Conservation (phyloP, 2,113 vertebrate genomes). For the Siphamia tubifer region DNA sequence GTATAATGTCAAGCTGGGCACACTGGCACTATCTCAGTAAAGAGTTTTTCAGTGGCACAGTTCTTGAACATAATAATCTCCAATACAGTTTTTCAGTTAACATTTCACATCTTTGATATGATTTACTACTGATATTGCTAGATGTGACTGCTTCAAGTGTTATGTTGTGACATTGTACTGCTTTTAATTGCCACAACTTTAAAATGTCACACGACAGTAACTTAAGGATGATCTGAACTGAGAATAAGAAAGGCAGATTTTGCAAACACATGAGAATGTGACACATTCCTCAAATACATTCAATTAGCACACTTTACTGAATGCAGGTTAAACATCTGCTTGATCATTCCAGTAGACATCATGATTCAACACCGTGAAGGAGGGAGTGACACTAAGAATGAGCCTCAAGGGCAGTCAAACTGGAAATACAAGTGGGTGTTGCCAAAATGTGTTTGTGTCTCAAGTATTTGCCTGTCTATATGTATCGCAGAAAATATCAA, state of each 20-base stretch:
- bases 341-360: conserved; percentile 11
- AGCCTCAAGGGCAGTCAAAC: conserved; percentile 60
- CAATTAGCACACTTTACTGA: background rate
- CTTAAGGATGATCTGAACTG: no score
- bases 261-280: no score
- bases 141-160: background rate
- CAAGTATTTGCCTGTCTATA: conserved; percentile 4
- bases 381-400: conserved; percentile 51
- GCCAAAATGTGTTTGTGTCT: conserved; percentile 43
- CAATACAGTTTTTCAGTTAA: conserved; percentile 40
- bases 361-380: conserved; percentile 11
- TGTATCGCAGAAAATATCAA: conserved; percentile 17
- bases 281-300: no score
- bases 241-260: no score
- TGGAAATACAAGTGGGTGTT: conserved; percentile 70
- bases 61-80: conserved; percentile 26
- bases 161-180: no score
- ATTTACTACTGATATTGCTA: background rate
- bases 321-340: background rate
- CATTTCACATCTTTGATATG: background rate
- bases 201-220: no score
- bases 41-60: background rate
- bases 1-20: background rate
- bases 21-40: background rate
- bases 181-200: no score